phyloP scores from a whole-genome alignment of 2,797 vertebrate genomes.

The Malurus splendens region DNA sequence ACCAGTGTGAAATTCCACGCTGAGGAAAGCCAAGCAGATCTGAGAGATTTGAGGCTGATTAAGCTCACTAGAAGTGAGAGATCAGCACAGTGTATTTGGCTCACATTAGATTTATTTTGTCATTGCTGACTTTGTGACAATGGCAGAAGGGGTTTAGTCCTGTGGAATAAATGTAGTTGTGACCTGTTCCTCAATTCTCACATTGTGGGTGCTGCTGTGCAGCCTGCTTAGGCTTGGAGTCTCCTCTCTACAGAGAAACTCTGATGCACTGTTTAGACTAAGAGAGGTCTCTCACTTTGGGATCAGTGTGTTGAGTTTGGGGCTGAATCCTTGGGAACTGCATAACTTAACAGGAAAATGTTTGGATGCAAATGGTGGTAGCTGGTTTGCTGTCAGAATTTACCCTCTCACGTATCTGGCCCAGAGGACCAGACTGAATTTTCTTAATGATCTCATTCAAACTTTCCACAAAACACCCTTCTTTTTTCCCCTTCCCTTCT shows the following conservation, averaged over 20 bases:
- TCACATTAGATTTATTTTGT: neutral
- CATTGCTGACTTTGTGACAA: neutral
- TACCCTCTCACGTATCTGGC: neutral
- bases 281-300: neutral
- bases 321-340: neutral
- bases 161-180: neutral
- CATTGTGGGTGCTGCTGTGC: fast-evolving
- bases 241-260: neutral
- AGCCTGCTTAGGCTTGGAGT: neutral
- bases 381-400: neutral
- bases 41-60: neutral
- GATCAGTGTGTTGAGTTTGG: neutral
- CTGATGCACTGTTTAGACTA: neutral
- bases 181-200: neutral
- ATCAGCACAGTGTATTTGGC: neutral
- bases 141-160: neutral
- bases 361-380: neutral
- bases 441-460: neutral
- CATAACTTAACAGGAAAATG: neutral
- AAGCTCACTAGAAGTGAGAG: neutral
- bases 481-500: neutral
- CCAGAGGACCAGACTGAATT: neutral
- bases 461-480: neutral
- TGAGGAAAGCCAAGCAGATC: neutral
- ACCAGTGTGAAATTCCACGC: neutral